A percentile compares a stretch with the other conserved stretches of the same genome.
These are phyloP conservation scores for Andricus quercusramuli DNA, from an alignment of 2,888 invertebrate species.

Conservation along the genomic window DNA sequence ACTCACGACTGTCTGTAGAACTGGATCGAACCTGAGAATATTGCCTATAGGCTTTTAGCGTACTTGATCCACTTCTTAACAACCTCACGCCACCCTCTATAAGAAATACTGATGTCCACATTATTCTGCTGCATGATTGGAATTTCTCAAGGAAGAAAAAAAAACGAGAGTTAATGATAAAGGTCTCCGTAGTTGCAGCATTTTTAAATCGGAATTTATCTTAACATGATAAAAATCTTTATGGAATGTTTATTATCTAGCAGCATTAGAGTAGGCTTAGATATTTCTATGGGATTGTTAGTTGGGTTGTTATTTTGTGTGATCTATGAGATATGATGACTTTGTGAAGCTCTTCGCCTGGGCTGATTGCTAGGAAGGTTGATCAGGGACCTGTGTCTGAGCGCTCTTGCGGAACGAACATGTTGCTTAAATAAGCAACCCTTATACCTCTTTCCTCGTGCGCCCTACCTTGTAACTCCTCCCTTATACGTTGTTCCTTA, in stretches of 20 bases:
- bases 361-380: too few relatives aligned
- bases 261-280: too few relatives aligned
- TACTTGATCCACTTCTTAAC: constrained; percentile 26
- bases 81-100: not conserved
- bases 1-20: constrained; percentile 62
- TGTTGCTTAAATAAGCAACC: too few relatives aligned
- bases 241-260: not conserved
- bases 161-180: not conserved
- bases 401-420: too few relatives aligned
- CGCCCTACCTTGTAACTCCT: too few relatives aligned
- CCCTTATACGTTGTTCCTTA: too few relatives aligned
- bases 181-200: not conserved
- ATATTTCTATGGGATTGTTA: too few relatives aligned
- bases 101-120: not conserved
- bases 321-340: too few relatives aligned
- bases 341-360: too few relatives aligned
- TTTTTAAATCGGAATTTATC: not conserved
- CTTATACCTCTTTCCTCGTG: too few relatives aligned
- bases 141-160: not conserved
- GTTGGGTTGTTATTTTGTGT: too few relatives aligned
- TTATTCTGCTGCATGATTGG: not conserved
- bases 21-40: constrained; percentile 48
- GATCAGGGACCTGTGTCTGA: too few relatives aligned
- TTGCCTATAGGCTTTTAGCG: constrained; percentile 47
- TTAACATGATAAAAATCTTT: not conserved